These are phyloP conservation scores for Pseudanteris insignis DNA, from an alignment of 2,888 invertebrate species.

Conservation along the genomic window DNA sequence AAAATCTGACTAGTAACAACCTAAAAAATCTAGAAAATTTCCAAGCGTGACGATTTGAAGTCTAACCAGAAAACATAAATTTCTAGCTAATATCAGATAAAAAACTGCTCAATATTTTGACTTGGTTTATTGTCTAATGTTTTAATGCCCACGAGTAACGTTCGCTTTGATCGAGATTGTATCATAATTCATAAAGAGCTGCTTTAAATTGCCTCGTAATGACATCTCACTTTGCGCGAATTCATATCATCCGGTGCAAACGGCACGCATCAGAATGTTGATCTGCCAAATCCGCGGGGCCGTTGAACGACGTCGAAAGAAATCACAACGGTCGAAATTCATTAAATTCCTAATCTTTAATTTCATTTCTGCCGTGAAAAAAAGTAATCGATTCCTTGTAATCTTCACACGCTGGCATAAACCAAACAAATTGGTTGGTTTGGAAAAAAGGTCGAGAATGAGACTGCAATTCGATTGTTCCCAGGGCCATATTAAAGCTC, in stretches of 20 bases:
- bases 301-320: conserved; percentile 13
- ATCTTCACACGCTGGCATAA: conserved; percentile 40
- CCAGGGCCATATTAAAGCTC: conserved; percentile 30
- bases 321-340: conserved; percentile 16
- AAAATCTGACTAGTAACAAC: too few species aligned
- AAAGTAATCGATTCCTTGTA: conserved; percentile 37
- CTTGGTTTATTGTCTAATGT: too few species aligned
- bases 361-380: conserved; percentile 19
- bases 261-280: too few species aligned
- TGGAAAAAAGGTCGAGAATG: conserved; percentile 26
- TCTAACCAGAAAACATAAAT: too few species aligned
- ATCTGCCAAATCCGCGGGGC: background rate
- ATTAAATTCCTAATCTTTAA: conserved; percentile 17
- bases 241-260: background rate
- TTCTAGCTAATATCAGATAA: too few species aligned
- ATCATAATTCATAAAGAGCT: too few species aligned
- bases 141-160: too few species aligned
- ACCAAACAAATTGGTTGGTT: conserved; percentile 36
- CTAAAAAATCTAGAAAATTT: too few species aligned
- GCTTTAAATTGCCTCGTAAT: too few species aligned
- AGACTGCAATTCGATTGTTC: conserved; percentile 35
- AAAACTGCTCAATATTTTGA: too few species aligned
- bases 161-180: too few species aligned
- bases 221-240: conserved; percentile 29
- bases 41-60: too few species aligned